These are phyloP conservation scores for Halichoerus grypus DNA, from an alignment of 2,113 vertebrate species.

Conservation along the genomic window DNA sequence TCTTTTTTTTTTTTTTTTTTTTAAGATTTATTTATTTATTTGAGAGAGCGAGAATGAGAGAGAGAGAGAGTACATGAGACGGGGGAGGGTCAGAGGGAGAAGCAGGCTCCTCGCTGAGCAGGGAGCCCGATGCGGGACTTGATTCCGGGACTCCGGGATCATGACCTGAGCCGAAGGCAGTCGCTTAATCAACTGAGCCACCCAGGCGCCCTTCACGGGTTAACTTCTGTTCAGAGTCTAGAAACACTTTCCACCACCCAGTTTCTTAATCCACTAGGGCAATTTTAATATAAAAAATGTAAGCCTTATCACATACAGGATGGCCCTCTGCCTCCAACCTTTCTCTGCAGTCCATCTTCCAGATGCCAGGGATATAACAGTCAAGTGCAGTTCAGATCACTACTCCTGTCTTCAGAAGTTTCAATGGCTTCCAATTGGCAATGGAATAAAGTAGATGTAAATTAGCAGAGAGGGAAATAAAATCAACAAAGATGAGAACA, in stretches of 20 bases:
- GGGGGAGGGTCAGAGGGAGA: no score
- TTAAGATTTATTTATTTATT: no score
- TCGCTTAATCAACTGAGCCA: no score
- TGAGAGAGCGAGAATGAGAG: no score
- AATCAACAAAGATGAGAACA: neutral
- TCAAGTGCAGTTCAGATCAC: neutral
- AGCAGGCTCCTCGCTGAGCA: no score
- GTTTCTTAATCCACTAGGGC: neutral
- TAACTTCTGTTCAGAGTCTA: neutral
- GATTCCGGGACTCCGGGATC: no score
- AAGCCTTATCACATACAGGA: neutral
- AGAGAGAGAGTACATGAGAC: no score
- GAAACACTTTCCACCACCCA: neutral
- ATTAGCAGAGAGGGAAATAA: neutral
- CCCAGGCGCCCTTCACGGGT: neutral
- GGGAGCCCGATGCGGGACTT: no score
- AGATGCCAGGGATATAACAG: neutral
- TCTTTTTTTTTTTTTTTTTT: neutral
- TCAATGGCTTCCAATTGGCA: neutral
- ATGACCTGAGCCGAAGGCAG: no score
- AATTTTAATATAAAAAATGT: slow-evolving; percentile 13
- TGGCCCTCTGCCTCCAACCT: neutral
- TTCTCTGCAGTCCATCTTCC: neutral
- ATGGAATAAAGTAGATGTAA: neutral
- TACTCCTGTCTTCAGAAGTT: neutral